Evolutionary conservation across 2,113 vertebrate genomes (phyloP).

Genomic region (Tragulus kanchil): DNA sequence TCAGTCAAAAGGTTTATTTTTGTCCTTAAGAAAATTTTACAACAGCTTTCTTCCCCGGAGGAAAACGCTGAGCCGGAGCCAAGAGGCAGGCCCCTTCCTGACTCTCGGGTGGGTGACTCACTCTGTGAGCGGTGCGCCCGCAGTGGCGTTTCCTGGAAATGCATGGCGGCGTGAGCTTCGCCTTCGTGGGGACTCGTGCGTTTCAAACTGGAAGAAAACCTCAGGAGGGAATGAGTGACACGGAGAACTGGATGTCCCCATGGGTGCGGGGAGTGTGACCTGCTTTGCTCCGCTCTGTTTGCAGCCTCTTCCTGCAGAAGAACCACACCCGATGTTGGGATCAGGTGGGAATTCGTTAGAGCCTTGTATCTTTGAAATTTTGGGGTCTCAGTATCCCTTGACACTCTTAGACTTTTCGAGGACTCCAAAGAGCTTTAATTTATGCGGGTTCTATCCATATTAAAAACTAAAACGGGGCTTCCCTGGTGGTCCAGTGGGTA

Average conservation of each 20-base stretch:
- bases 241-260: neutral
- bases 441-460: neutral
- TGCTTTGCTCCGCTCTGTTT: neutral
- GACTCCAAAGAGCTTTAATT: neutral
- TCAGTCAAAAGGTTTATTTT: too few species aligned
- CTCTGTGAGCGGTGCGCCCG: conserved; percentile 62
- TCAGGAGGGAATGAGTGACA: neutral
- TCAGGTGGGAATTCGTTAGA: too few species aligned
- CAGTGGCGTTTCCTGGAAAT: conserved; percentile 61
- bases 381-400: neutral
- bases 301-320: neutral
- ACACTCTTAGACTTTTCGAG: neutral
- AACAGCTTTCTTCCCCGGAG: too few species aligned
- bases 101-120: neutral
- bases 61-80: neutral
- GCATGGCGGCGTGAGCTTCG: neutral
- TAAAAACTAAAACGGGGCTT: neutral
- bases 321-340: neutral
- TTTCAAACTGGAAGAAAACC: neutral
- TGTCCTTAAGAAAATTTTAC: too few species aligned
- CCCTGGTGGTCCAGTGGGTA: too few species aligned
- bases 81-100: neutral
- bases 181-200: neutral
- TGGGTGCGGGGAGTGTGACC: neutral
- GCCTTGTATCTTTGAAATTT: neutral